Percentiles rank a stretch among this genome's conserved stretches.
Conservation (phyloP, 1,140 invertebrate species). For the Drosophila sp. region DNA sequence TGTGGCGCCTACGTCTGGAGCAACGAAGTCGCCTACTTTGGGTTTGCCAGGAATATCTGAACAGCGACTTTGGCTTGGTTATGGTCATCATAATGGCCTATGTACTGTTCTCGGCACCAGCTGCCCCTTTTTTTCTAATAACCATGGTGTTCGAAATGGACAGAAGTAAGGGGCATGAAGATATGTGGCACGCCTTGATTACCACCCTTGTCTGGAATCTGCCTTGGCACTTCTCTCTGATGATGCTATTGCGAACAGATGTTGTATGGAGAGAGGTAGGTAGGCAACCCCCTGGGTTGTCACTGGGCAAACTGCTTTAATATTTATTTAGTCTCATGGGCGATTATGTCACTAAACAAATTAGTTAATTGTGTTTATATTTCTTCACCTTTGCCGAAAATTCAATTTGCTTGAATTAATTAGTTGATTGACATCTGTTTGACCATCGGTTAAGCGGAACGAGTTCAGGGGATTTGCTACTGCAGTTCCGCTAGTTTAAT, state of each 20-base stretch:
- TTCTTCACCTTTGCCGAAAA: too few species aligned
- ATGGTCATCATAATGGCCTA: conserved; percentile 46
- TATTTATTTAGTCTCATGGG: conserved; percentile 4
- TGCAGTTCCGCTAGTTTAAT: background rate
- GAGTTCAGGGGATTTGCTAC: too few species aligned
- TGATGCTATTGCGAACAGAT: conserved; percentile 44
- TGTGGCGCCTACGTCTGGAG: conserved; percentile 24
- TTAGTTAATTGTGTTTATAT: background rate
- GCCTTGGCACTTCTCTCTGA: conserved; percentile 32
- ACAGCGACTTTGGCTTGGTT: conserved; percentile 48
- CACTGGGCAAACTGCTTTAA: background rate
- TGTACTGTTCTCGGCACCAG: conserved; percentile 38
- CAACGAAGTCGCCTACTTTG: conserved; percentile 47
- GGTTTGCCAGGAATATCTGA: conserved; percentile 55
- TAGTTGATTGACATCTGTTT: conserved; percentile 20
- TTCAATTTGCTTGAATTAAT: background rate
- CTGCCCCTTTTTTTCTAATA: conserved; percentile 58
- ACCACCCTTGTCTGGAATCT: conserved; percentile 46
- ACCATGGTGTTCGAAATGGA: conserved; percentile 45
- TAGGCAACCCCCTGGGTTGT: background rate
- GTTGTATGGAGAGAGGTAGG: conserved; percentile 50
- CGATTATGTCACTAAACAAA: conserved; percentile 3
- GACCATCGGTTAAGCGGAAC: too few species aligned
- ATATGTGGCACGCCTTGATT: conserved; percentile 11
- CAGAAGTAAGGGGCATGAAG: background rate